Evolutionary conservation across 2,113 vertebrate genomes (phyloP).

Genomic region (Panthera uncia): DNA sequence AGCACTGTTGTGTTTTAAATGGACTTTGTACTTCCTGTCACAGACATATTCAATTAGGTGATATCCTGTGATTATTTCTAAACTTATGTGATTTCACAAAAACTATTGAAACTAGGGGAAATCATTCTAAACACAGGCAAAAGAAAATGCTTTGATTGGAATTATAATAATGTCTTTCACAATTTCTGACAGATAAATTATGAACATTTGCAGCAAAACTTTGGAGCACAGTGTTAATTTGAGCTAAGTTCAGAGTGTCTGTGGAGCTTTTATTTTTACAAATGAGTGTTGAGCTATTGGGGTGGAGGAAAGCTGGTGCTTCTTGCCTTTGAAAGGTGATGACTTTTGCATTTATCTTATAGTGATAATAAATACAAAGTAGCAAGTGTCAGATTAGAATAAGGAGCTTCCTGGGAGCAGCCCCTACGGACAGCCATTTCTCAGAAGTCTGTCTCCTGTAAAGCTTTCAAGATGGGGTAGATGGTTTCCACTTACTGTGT

Average conservation of each 20-base stretch:
- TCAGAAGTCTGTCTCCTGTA: not conserved
- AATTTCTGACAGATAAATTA: slow-evolving; percentile 67
- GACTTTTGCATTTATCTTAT: not conserved
- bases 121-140: slow-evolving; percentile 65
- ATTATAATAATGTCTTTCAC: slow-evolving; percentile 68
- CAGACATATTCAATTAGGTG: slow-evolving; percentile 59
- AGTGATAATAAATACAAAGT: not conserved
- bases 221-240: slow-evolving; percentile 55
- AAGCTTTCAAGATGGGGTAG: not conserved
- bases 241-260: slow-evolving; percentile 46
- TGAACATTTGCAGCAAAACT: slow-evolving; percentile 58
- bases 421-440: not conserved
- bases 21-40: slow-evolving; percentile 45
- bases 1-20: slow-evolving; percentile 23
- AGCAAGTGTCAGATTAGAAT: not conserved
- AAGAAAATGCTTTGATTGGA: slow-evolving; percentile 71
- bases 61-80: slow-evolving; percentile 71
- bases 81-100: slow-evolving; percentile 64
- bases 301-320: not conserved
- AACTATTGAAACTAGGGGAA: slow-evolving; percentile 74
- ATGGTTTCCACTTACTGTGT: not conserved
- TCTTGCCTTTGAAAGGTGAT: not conserved
- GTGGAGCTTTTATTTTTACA: slow-evolving; percentile 38
- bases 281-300: not conserved
- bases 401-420: not conserved